A percentile compares a stretch with the other conserved stretches of the same genome.
These are phyloP conservation scores for Raja brachyura DNA, from an alignment of 2,113 vertebrate genomes.

Conservation along the genomic window DNA sequence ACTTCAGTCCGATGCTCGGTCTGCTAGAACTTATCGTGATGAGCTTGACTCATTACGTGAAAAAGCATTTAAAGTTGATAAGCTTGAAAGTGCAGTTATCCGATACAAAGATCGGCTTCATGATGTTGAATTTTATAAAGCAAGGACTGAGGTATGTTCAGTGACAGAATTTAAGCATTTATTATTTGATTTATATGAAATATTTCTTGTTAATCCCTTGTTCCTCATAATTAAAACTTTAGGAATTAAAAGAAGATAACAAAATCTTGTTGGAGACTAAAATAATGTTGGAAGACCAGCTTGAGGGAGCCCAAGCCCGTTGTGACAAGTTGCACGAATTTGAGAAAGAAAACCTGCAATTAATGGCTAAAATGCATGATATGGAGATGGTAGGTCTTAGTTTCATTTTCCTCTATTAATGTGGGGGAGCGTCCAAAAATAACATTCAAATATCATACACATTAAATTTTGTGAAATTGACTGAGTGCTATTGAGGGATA, in stretches of 20 bases:
- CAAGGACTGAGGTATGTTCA: conserved; percentile 80
- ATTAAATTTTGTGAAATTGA: neutral
- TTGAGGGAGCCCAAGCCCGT: conserved; percentile 77
- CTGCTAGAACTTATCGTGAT: conserved; percentile 86
- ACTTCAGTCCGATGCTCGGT: conserved; percentile 85
- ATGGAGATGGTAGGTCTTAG: conserved; percentile 81
- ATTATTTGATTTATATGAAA: neutral
- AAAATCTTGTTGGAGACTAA: conserved; percentile 93
- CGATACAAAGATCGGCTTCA: conserved; percentile 89
- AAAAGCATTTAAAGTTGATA: conserved; percentile 89
- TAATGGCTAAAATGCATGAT: conserved; percentile 90
- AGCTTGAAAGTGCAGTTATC: conserved; percentile 89
- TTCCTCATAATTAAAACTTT: neutral
- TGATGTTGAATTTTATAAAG: conserved; percentile 95
- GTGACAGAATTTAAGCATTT: neutral
- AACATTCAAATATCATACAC: neutral
- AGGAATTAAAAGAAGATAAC: conserved; percentile 98
- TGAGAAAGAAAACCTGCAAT: conserved; percentile 90
- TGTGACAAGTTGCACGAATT: conserved; percentile 92
- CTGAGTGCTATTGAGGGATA: neutral
- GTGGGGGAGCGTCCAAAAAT: neutral
- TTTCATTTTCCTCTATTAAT: neutral
- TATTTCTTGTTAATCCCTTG: neutral
- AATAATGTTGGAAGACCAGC: conserved; percentile 89
- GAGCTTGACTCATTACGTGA: conserved; percentile 89